Evolutionary conservation across 2,888 invertebrate species (phyloP), one percentile per base, ranked within the genome.

Genomic region (Standfussiana lucernea): DNA sequence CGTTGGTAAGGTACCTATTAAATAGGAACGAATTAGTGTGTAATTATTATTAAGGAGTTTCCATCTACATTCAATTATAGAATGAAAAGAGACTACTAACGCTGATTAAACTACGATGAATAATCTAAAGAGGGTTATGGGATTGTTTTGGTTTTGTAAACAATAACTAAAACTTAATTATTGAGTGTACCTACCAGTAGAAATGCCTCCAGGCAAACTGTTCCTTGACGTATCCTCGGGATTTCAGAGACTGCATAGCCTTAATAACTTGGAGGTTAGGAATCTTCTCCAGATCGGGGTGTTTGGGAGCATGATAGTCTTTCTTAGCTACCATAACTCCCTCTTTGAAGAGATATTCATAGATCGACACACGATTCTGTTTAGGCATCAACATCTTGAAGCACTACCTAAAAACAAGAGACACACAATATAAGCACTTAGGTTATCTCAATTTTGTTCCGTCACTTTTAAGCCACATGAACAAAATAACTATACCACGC

Each of bases 201-300:
- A 99, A 99, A 95, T 99, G 99, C 92, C 99, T 98, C 99, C 99
- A 99, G 8, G 99, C 99, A 96, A 99, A 99, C 96, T 99, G 99
- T 97, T 99, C 99, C 95, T 98, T 99, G n/a, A 99, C 99, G 92
- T 98, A 98, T 80, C 99, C 99, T 94, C 98, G 98, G 7, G 99
- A 99, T 96, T 99, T 99, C 89, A 99, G 97, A 15, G 99, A 99
- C 97, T 99, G 99, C 97, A 99, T 97, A 88, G 99, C 99, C 97
- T 99, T 99, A 94, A 99, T 99, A 77, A 99, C 99, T 97, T 99
- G 99, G 85, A 99, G 98, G 97, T 99, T 99, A 87, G 99, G 99
- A 91, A 99, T 99, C 91, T 97, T 97, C 94, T 99, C 99, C 90
- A 99, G 97, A 94, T 99, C 99, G 11, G 99, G 99, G 95, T 99